A percentile compares a stretch with the other conserved stretches of the same genome.
Conservation (phyloP, 1,140 invertebrate species). For the Halesus radiatus region DNA sequence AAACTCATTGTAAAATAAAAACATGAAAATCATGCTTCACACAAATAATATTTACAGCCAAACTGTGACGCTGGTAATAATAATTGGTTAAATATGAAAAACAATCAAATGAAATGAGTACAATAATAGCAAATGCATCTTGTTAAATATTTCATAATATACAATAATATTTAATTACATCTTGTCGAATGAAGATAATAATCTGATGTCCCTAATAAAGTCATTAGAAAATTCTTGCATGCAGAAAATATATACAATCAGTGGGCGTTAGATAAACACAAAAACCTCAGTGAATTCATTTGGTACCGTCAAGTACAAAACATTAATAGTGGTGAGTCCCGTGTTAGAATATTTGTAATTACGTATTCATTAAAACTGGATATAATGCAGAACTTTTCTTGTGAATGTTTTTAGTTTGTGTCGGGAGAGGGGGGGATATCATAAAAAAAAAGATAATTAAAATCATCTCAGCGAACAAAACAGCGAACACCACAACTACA, state of each 20-base stretch:
- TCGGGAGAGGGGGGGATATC: too few species aligned
- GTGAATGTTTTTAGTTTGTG: too few species aligned
- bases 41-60: constrained; percentile 33
- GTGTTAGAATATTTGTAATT: too few species aligned
- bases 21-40: constrained; percentile 27
- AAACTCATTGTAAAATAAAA: constrained; percentile 19
- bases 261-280: background rate
- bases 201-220: constrained; percentile 55
- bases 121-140: constrained; percentile 17
- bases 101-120: constrained; percentile 21
- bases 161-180: background rate
- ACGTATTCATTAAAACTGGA: too few species aligned
- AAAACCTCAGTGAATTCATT: background rate
- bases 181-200: constrained; percentile 7
- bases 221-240: constrained; percentile 53
- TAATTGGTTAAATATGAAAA: constrained; percentile 17
- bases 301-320: too few species aligned
- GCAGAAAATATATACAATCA: constrained; percentile 39
- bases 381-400: too few species aligned
- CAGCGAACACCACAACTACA: too few species aligned
- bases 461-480: too few species aligned
- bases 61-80: constrained; percentile 43
- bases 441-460: too few species aligned
- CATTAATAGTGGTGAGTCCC: too few species aligned
- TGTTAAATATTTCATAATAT: constrained; percentile 24